Evolutionary conservation across 2,797 vertebrate species (phyloP).

Genomic region (Dallia pectoralis): DNA sequence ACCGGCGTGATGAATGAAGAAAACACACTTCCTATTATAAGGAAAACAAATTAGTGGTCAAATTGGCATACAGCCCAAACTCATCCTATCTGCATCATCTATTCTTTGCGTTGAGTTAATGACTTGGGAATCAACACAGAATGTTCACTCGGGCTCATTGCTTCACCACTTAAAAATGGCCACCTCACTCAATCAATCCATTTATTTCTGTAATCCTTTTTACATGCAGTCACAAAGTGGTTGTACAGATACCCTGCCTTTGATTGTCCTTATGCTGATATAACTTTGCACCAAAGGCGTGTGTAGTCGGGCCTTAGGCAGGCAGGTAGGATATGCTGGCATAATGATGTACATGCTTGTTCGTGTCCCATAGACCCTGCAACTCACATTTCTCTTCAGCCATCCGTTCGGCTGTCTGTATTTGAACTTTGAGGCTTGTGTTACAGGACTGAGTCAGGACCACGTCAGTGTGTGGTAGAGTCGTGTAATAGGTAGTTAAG

Average conservation of each 20-base stretch:
- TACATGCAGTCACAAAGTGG: too few species aligned
- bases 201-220: too few species aligned
- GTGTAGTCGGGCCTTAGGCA: too few species aligned
- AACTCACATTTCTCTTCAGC: background rate
- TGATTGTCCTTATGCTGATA: too few species aligned
- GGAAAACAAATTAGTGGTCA: slow-evolving; percentile 39
- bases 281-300: too few species aligned
- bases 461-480: slow-evolving; percentile 23
- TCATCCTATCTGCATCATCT: background rate
- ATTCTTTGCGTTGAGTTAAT: background rate
- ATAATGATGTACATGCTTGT: too few species aligned
- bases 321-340: too few species aligned
- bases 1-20: slow-evolving; percentile 46
- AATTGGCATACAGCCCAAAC: slow-evolving; percentile 29
- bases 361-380: too few species aligned
- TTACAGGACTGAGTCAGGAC: slow-evolving; percentile 2
- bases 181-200: too few species aligned
- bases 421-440: background rate
- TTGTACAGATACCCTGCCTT: too few species aligned
- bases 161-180: background rate
- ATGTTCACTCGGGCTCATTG: background rate
- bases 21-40: slow-evolving; percentile 16
- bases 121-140: background rate
- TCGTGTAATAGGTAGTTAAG: slow-evolving; percentile 13
- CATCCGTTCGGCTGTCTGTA: background rate